These are phyloP conservation scores for Dreissena rostriformis DNA, from an alignment of 1,140 invertebrate species.

Conservation along the genomic window DNA sequence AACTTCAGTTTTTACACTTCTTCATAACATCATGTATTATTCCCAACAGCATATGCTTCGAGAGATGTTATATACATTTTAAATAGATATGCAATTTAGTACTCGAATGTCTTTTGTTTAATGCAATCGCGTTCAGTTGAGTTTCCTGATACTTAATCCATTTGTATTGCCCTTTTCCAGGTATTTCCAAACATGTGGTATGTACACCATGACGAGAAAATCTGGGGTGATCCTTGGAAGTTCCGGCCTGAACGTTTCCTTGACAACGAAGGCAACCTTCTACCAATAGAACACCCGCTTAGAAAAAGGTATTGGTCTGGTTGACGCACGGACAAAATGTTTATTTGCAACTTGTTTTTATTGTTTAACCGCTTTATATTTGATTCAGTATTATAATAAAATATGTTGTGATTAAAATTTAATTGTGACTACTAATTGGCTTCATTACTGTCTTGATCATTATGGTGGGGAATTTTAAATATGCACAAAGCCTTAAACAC, in stretches of 20 bases:
- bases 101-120: neutral
- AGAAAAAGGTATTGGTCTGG: constrained; percentile 2
- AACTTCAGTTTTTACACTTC: too few relatives aligned
- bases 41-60: neutral
- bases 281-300: neutral
- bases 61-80: neutral
- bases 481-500: neutral
- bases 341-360: too few relatives aligned
- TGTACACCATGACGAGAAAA: constrained; percentile 67
- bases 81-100: neutral
- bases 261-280: constrained; percentile 82
- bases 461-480: too few relatives aligned
- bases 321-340: too few relatives aligned
- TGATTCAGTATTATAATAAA: too few relatives aligned
- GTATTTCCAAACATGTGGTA: constrained; percentile 71
- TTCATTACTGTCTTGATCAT: too few relatives aligned
- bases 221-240: constrained; percentile 86
- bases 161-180: constrained; percentile 40
- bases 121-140: neutral
- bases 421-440: too few relatives aligned
- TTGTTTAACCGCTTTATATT: too few relatives aligned
- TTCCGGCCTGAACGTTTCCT: constrained; percentile 86
- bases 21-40: neutral
- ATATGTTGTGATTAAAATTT: too few relatives aligned
- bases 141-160: neutral